A percentile compares a stretch with the other conserved stretches of the same genome.
phyloP scores from a whole-genome alignment of 2,888 invertebrate genomes.

The Hirtodrosophila alboralis region DNA sequence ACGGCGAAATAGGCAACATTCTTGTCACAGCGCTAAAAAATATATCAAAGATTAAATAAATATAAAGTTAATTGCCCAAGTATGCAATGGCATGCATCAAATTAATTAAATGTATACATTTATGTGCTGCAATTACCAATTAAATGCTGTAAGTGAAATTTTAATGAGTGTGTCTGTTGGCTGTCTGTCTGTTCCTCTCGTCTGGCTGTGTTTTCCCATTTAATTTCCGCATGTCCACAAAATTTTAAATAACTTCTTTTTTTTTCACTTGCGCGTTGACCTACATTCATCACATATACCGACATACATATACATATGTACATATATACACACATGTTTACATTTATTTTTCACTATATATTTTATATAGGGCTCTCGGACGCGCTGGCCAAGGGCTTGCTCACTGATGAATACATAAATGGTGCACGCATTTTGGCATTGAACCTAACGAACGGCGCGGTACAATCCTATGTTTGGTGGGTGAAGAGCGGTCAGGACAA shows the following conservation, averaged over 20 bases:
- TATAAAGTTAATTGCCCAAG: conserved; percentile 5
- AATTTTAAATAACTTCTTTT: conserved; percentile 25
- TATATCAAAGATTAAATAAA: not conserved
- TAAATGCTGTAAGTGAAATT: conserved; percentile 23
- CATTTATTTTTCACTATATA: conserved; percentile 1
- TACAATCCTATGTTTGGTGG: conserved; percentile 87
- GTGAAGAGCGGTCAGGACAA: conserved; percentile 83
- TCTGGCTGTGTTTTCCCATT: conserved; percentile 33
- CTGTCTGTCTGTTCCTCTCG: conserved; percentile 4
- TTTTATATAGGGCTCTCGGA: conserved; percentile 87
- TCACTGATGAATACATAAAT: conserved; percentile 87
- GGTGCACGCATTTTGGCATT: conserved; percentile 87
- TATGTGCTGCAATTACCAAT: conserved; percentile 15
- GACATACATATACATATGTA: conserved; percentile 1
- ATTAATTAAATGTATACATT: conserved; percentile 16
- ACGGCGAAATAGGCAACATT: not conserved
- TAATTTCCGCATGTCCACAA: conserved; percentile 47
- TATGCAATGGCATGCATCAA: not conserved
- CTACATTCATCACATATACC: conserved; percentile 28
- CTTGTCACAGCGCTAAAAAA: no score
- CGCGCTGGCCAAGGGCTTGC: conserved; percentile 89
- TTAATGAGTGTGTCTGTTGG: conserved; percentile 24
- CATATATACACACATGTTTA: not conserved
- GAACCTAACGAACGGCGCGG: conserved; percentile 86
- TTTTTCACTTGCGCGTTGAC: conserved; percentile 25